These are phyloP conservation scores for Gorsachius magnificus DNA, from an alignment of 2,797 vertebrate genomes.

Conservation along the genomic window DNA sequence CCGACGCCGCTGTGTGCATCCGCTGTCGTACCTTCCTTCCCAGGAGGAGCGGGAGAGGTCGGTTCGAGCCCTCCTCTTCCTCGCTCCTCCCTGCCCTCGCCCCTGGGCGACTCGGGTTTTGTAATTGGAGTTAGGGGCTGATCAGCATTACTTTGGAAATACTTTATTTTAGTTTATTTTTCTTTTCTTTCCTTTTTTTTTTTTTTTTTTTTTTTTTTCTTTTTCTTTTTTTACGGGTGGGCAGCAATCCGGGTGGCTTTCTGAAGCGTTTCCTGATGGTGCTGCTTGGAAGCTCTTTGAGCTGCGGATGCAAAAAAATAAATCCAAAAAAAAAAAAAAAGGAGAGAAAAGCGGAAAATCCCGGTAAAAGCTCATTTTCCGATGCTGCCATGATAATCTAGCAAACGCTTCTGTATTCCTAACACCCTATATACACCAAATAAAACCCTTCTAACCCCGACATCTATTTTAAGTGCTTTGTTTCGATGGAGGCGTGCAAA, in stretches of 20 bases:
- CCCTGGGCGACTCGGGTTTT: slow-evolving; percentile 61
- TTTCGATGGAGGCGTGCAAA: slow-evolving; percentile 73
- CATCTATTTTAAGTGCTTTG: slow-evolving; percentile 78
- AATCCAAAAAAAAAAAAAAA: neutral
- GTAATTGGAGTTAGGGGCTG: slow-evolving; percentile 71
- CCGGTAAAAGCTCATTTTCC: slow-evolving; percentile 63
- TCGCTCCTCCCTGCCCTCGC: slow-evolving; percentile 51
- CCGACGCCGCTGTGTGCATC: neutral
- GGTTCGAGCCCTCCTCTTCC: slow-evolving; percentile 57
- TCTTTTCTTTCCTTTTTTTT: slow-evolving; percentile 33
- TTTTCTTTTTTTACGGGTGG: slow-evolving; percentile 74
- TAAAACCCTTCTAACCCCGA: slow-evolving; percentile 75
- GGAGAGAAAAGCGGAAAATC: slow-evolving; percentile 27
- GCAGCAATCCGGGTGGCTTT: slow-evolving; percentile 78
- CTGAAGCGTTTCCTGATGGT: slow-evolving; percentile 60
- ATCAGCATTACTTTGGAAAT: slow-evolving; percentile 73
- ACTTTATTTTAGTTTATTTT: neutral
- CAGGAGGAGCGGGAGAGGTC: neutral
- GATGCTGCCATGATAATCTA: slow-evolving; percentile 60
- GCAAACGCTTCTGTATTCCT: slow-evolving; percentile 78
- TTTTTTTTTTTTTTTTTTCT: slow-evolving; percentile 41
- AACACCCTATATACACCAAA: slow-evolving; percentile 81
- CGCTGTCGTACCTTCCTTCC: neutral
- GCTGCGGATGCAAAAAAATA: neutral
- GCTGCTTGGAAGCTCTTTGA: slow-evolving; percentile 74